These are phyloP conservation scores for Antheraea pernyi DNA, from an alignment of 1,140 invertebrate genomes.

Conservation along the genomic window DNA sequence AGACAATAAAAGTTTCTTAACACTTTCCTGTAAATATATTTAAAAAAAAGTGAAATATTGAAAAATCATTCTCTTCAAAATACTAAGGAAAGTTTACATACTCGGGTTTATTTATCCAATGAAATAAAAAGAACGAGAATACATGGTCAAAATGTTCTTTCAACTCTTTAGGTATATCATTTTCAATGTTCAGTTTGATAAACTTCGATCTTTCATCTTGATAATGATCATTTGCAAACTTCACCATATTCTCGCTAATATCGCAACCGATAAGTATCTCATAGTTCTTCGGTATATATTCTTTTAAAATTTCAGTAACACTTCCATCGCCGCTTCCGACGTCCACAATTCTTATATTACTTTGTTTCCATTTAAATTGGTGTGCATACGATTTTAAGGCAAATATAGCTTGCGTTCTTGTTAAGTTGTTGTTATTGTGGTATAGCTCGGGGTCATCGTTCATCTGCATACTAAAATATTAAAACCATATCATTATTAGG, in stretches of 20 bases:
- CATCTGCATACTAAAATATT: conserved; percentile 16
- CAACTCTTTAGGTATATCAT: conserved; percentile 72
- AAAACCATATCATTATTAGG: no score
- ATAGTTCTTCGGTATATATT: conserved; percentile 79
- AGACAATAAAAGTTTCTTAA: conserved; percentile 84
- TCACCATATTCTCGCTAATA: conserved; percentile 85
- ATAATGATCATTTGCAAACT: conserved; percentile 81
- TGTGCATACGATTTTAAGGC: conserved; percentile 83
- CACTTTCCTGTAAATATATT: conserved; percentile 74
- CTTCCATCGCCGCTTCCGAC: conserved; percentile 90
- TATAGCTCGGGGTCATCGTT: conserved; percentile 78
- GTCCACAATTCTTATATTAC: conserved; percentile 82
- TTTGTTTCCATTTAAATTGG: conserved; percentile 80
- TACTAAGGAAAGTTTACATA: conserved; percentile 63
- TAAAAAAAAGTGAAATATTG: background rate
- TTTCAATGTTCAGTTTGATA: conserved; percentile 83
- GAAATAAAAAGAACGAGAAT: conserved; percentile 90
- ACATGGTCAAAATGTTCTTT: conserved; percentile 83
- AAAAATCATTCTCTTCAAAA: background rate
- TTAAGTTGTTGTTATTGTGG: conserved; percentile 82
- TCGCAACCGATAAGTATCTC: conserved; percentile 82
- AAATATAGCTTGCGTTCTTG: conserved; percentile 83
- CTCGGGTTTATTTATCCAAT: conserved; percentile 89
- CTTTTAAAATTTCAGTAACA: conserved; percentile 84
- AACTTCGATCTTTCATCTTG: conserved; percentile 79